A percentile compares a stretch with the other conserved stretches of the same genome.
These are phyloP conservation scores for Papilio demoleus DNA, from an alignment of 2,888 invertebrate species.

Conservation along the genomic window DNA sequence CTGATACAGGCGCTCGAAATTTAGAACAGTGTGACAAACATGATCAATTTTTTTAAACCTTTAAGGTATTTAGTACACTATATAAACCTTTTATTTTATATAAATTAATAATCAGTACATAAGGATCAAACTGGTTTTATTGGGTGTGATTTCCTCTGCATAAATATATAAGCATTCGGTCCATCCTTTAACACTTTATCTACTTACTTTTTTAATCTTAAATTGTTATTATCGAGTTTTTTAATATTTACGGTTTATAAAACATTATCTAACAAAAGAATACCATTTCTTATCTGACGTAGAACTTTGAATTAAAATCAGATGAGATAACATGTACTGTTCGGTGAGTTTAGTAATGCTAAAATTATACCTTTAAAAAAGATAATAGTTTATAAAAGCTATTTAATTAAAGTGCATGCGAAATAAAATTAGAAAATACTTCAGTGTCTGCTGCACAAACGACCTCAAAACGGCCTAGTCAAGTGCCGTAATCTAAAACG, in stretches of 20 bases:
- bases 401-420: slow-evolving; percentile 53
- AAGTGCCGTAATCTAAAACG: slow-evolving; percentile 76
- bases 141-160: too few relatives aligned
- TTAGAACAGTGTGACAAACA: too few relatives aligned
- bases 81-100: too few relatives aligned
- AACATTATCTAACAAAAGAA: not conserved
- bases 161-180: too few relatives aligned
- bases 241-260: not conserved
- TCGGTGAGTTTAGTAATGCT: not conserved
- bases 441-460: slow-evolving; percentile 69
- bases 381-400: not conserved
- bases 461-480: slow-evolving; percentile 83
- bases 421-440: slow-evolving; percentile 55
- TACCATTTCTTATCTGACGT: not conserved
- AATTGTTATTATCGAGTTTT: not conserved
- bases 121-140: too few relatives aligned
- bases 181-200: too few relatives aligned
- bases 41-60: too few relatives aligned
- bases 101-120: too few relatives aligned
- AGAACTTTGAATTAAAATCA: not conserved
- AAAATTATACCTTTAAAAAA: not conserved
- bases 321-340: not conserved
- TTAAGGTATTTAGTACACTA: too few relatives aligned
- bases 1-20: too few relatives aligned
- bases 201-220: too few relatives aligned